Evolutionary conservation across 2,797 vertebrate species (phyloP), one percentile per base, ranked within the genome.

Genomic region (Notolepis coatsorum): DNA sequence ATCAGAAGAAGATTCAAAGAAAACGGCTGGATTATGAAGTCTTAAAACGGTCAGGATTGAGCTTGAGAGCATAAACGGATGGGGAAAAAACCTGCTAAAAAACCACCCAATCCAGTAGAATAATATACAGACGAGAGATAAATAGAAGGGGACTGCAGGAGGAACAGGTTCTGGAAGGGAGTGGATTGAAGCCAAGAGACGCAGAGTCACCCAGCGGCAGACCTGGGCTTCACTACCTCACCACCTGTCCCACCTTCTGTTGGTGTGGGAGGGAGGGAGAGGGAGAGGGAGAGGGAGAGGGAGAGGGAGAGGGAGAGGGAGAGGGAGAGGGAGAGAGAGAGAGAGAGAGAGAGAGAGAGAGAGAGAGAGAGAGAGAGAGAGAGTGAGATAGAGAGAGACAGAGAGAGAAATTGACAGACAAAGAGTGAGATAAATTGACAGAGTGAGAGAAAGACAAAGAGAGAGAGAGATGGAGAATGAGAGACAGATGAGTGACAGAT

Each of bases 191-290:
- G 25, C 21, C 20, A 37, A 24, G 38, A 46, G 67, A 55, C 48
- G 60, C n/a, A 25, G n/a, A 59, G 54, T 65, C 75, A 37, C n/a
- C n/a, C 82, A 80, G 77, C 48, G 62, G 71, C 61, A 63, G 66
- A 69, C 79, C 65, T 83, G 77, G 79, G 77, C 61, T 53, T 15
- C 45, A 55, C 68, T 62, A 39, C 47, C 7, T 37, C 27, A 27
- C 82, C 88, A 89, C 82, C 83, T 85, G 84, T 74, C 68, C 63
- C 66, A 25, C 73, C 73, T 71, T 78, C 72, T 79, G 79, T 57
- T 73, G 59, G 39, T 45, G 33, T 17, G 49, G 28, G 54, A 65
- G 62, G 20, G 56, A 10, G 38, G 48, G 43, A 17, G 47, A 5
- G 61, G 42, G n/a, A 59, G 27, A 21, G 1, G 28, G 25, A 30